Conservation (phyloP, 2,797 vertebrate genomes). For the Scleropages formosus region DNA sequence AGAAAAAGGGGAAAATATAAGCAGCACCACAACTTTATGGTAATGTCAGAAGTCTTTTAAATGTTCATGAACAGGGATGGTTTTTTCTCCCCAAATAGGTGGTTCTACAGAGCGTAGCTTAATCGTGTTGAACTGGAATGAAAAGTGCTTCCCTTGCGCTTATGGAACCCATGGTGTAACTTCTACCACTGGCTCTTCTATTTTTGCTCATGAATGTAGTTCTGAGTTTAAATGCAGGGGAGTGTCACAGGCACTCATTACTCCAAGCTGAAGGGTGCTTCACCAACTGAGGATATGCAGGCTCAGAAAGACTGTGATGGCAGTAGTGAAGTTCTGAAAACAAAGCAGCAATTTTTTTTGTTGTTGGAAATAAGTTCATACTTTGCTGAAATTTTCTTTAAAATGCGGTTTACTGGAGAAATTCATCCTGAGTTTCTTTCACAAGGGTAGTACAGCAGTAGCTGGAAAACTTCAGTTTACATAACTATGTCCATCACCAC, state of each 20-base stretch:
- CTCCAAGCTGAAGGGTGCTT: not conserved
- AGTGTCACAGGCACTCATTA: not conserved
- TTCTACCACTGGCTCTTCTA: slow-evolving; percentile 14
- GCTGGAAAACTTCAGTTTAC: no score
- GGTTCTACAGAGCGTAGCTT: slow-evolving; percentile 44
- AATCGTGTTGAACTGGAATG: slow-evolving; percentile 35
- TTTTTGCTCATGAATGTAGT: slow-evolving; percentile 9
- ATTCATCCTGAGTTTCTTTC: no score
- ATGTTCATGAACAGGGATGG: slow-evolving; percentile 34
- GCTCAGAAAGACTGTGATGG: not conserved
- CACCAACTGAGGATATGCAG: not conserved
- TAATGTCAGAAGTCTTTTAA: slow-evolving; percentile 35
- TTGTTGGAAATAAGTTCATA: no score
- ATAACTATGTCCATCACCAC: no score
- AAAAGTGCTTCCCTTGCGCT: slow-evolving; percentile 36
- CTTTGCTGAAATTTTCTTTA: no score
- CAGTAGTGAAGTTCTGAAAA: not conserved
- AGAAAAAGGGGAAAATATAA: slow-evolving; percentile 19
- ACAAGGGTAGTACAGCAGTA: no score
- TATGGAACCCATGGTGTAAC: slow-evolving; percentile 53
- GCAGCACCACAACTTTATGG: not conserved
- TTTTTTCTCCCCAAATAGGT: slow-evolving; percentile 40
- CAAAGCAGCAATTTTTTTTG: not conserved
- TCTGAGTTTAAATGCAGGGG: slow-evolving; percentile 12
- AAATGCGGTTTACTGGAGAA: no score